phyloP scores from a whole-genome alignment of 2,888 invertebrate genomes.

The Notodonta ziczac region DNA sequence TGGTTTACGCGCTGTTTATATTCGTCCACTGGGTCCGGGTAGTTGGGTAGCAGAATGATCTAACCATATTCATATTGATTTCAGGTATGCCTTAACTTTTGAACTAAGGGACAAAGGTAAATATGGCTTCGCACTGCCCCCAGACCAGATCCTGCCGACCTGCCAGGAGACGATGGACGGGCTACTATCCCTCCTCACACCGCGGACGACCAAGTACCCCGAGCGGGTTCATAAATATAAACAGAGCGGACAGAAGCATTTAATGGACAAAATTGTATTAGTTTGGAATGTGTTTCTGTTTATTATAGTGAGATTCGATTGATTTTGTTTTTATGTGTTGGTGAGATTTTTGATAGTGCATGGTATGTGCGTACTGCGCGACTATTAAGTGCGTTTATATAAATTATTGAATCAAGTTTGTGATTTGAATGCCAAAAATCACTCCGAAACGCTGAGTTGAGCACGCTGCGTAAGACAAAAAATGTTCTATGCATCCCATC shows the following conservation, averaged over 20 bases:
- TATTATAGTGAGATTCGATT: constrained; percentile 48
- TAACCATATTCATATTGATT: neutral
- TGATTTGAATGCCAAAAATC: too few relatives aligned
- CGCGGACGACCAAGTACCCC: constrained; percentile 7
- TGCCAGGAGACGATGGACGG: constrained; percentile 85
- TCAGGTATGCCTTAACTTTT: constrained; percentile 85
- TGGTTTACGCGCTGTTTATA: too few relatives aligned
- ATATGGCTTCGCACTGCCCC: constrained; percentile 88
- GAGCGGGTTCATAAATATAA: constrained; percentile 1
- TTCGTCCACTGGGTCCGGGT: too few relatives aligned
- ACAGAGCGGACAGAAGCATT: constrained; percentile 13
- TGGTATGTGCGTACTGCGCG: too few relatives aligned
- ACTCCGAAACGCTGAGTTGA: too few relatives aligned
- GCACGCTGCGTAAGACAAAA: too few relatives aligned
- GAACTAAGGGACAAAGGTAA: constrained; percentile 86
- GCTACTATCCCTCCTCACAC: constrained; percentile 48
- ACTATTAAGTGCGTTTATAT: too few relatives aligned
- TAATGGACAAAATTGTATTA: constrained; percentile 37
- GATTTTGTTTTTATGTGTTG: constrained; percentile 13
- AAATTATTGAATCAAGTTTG: too few relatives aligned
- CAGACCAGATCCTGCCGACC: constrained; percentile 85
- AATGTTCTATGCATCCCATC: too few relatives aligned
- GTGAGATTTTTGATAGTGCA: neutral
- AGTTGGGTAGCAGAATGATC: too few relatives aligned
- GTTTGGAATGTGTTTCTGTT: constrained; percentile 45